These are phyloP conservation scores for Hypena proboscidalis DNA, from an alignment of 2,888 invertebrate species.

Conservation along the genomic window DNA sequence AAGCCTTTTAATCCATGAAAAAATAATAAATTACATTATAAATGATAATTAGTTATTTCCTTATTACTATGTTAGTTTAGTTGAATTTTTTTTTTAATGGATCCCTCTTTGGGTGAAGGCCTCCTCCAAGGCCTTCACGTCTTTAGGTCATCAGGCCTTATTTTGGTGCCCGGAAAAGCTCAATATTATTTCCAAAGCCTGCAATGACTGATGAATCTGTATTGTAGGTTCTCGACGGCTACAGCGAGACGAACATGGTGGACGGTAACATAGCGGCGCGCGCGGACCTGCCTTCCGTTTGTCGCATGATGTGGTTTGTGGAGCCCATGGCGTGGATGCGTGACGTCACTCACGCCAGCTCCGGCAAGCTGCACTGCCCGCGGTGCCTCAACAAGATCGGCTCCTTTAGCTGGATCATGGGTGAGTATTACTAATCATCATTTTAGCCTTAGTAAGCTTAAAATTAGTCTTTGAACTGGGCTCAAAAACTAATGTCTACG, in stretches of 20 bases:
- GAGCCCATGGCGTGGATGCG: constrained; percentile 97
- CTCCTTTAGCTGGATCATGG: constrained; percentile 96
- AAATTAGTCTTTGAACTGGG: too few relatives aligned
- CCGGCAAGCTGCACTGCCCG: constrained; percentile 94
- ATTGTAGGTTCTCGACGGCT: constrained; percentile 62
- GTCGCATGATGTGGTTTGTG: constrained; percentile 92
- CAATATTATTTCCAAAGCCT: not conserved
- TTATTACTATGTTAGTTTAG: too few relatives aligned
- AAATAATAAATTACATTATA: too few relatives aligned
- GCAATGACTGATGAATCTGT: not conserved
- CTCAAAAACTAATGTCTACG: too few relatives aligned
- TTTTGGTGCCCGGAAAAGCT: not conserved
- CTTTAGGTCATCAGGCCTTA: too few relatives aligned
- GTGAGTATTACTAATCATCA: constrained; percentile 65
- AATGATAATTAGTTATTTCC: too few relatives aligned
- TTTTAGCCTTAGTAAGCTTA: not conserved
- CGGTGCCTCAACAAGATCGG: constrained; percentile 94
- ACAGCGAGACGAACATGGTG: constrained; percentile 68
- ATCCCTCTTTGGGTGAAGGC: too few relatives aligned
- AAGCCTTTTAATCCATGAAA: too few relatives aligned
- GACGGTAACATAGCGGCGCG: constrained; percentile 61
- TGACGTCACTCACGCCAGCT: constrained; percentile 87
- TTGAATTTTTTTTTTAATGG: too few relatives aligned
- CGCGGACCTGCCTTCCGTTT: constrained; percentile 73
- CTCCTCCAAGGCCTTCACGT: too few relatives aligned